phyloP scores from a whole-genome alignment of 2,113 vertebrate genomes.

The Callopanchax toddi region DNA sequence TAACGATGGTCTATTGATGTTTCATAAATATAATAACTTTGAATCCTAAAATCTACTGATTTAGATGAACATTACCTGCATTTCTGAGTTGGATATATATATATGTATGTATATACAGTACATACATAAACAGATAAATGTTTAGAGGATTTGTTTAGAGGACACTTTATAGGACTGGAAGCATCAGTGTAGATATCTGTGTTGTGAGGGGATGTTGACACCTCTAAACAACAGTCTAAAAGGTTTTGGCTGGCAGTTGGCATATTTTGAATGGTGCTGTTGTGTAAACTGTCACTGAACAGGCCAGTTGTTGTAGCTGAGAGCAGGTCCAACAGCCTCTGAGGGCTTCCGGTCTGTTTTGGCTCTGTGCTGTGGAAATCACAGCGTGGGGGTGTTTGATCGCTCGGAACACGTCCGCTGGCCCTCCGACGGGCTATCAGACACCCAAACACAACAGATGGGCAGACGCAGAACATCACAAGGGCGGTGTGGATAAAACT shows the following conservation, averaged over 20 bases:
- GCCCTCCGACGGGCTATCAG: constrained; percentile 42
- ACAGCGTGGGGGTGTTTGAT: constrained; percentile 61
- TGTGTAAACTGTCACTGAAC: constrained; percentile 55
- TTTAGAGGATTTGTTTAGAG: background rate
- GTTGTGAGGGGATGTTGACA: constrained; percentile 32
- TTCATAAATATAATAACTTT: too few relatives aligned
- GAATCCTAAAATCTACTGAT: too few relatives aligned
- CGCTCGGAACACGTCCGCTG: constrained; percentile 53
- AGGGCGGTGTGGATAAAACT: constrained; percentile 35
- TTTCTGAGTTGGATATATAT: too few relatives aligned
- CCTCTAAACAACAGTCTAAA: constrained; percentile 35
- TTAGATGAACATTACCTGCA: too few relatives aligned
- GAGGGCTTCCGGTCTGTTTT: constrained; percentile 43
- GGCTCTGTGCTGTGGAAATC: constrained; percentile 47
- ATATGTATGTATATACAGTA: too few relatives aligned
- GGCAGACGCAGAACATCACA: constrained; percentile 30
- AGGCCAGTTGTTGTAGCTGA: constrained; percentile 37
- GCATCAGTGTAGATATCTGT: constrained; percentile 7
- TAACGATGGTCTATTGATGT: too few relatives aligned
- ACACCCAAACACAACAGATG: constrained; percentile 54
- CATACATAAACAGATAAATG: too few relatives aligned
- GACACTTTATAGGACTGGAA: background rate
- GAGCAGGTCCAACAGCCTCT: constrained; percentile 32
- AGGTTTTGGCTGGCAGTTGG: constrained; percentile 38
- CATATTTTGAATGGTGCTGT: constrained; percentile 52